A percentile compares a stretch with the other conserved stretches of the same genome.
phyloP scores from a whole-genome alignment of 2,113 vertebrate genomes.

The Hipposideros armiger region DNA sequence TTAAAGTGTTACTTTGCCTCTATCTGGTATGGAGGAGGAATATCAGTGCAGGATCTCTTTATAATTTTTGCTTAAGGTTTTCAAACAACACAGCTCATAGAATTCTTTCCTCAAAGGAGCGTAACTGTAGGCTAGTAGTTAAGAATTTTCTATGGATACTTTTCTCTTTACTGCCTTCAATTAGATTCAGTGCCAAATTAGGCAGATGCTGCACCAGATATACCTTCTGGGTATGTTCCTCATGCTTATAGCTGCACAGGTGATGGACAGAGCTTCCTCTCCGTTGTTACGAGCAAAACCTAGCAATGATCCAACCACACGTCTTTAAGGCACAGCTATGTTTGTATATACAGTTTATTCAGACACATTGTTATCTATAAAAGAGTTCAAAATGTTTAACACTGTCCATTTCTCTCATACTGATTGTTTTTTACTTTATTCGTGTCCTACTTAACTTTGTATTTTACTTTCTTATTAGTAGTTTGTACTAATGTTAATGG shows the following conservation, averaged over 20 bases:
- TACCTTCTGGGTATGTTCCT: neutral
- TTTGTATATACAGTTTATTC: neutral
- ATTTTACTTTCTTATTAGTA: neutral
- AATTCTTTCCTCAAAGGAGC: neutral
- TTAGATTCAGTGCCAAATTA: neutral
- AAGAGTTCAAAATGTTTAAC: neutral
- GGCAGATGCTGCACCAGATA: neutral
- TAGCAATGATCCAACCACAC: neutral
- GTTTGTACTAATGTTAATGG: neutral
- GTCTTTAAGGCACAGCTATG: neutral
- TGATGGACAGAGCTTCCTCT: neutral
- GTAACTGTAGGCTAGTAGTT: neutral
- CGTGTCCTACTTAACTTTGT: neutral
- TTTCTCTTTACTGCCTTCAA: neutral
- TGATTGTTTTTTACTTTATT: neutral
- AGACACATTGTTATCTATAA: neutral
- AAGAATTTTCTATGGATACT: neutral
- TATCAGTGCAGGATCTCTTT: neutral
- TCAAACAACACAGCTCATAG: neutral
- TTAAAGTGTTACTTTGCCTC: neutral
- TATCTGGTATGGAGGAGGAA: neutral
- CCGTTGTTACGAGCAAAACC: neutral
- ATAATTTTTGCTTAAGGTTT: neutral
- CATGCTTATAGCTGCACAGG: neutral
- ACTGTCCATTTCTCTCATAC: neutral